These are phyloP conservation scores for Malurus melanocephalus DNA, from an alignment of 2,113 vertebrate species.

Conservation along the genomic window DNA sequence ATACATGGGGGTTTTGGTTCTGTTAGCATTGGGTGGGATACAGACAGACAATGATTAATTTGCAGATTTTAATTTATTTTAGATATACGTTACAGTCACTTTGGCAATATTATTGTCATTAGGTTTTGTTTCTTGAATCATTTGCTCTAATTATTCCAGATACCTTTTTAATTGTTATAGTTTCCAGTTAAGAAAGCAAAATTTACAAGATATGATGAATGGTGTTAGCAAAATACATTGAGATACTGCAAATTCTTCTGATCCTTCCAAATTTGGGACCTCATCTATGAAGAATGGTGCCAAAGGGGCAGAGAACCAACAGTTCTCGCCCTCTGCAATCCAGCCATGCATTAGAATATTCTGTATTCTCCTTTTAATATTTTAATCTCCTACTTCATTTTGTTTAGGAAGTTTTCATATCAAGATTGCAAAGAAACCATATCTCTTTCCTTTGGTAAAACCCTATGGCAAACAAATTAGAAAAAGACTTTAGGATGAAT, in stretches of 20 bases:
- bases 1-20: constrained; percentile 36
- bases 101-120: neutral
- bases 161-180: neutral
- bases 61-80: constrained; percentile 34
- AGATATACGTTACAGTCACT: constrained; percentile 7
- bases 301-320: neutral
- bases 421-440: neutral
- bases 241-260: neutral
- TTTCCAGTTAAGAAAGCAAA: constrained; percentile 5
- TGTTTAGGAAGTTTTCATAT: neutral
- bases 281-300: neutral
- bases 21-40: constrained; percentile 34
- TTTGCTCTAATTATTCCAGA: neutral
- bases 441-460: neutral
- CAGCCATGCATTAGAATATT: neutral
- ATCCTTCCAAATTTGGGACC: neutral
- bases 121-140: neutral
- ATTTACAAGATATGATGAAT: neutral
- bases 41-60: constrained; percentile 66
- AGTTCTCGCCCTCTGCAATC: neutral
- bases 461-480: neutral
- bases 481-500: neutral
- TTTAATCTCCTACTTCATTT: neutral
- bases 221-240: neutral
- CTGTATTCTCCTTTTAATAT: neutral